Evolutionary conservation across 2,113 vertebrate species (phyloP), one percentile per base, ranked within the genome.

Genomic region (Callopanchax toddi): DNA sequence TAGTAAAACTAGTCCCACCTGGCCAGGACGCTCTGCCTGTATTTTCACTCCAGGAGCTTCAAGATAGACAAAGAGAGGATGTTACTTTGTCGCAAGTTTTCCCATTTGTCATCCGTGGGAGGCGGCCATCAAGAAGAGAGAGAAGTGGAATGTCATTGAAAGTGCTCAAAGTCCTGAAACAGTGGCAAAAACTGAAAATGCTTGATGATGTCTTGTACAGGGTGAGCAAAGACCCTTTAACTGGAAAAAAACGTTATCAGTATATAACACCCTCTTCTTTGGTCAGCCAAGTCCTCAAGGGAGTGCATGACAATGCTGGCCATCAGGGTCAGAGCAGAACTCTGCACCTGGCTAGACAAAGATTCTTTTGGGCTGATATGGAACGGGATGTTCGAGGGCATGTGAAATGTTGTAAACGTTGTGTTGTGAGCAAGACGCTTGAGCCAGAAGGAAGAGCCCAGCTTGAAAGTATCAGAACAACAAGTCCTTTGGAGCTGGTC

Each of bases 331-430:
- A 74, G 17, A 16, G 20, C 6, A 20, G 69, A 12, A 76, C 29
- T 1, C 10, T 78, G 1, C 17, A 21, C 2, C 26, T 82, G 11
- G 22, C 49, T 1, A 68, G 53, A 13, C 75, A 67, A 23, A 72
- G 69, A 4, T 81, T 81, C 25, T 81, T 68, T 26, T 81, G 67
- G 58, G 18, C 9, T 6, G 22, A 37, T 0, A 65, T 81, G 54
- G 63, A 78, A 17, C 15, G 17, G 1, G 42, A 70, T 18, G 16
- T 70, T 11, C 0, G 15, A 3, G 54, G 78, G 0, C 46, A 82
- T 74, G 64, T 78, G 1, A 53, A n/a, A 5, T 20, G 7, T 18
- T 69, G 67, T 2, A 44, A 69, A 3, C 26, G 26, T 9, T 60
- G 57, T 7, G 3, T 60, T 11, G 44, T 67, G 2, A 69, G 56